Percentiles rank a stretch among this genome's conserved stretches.
phyloP scores from a whole-genome alignment of 1,140 invertebrate species.

The Thaumetopoea pityocampa region DNA sequence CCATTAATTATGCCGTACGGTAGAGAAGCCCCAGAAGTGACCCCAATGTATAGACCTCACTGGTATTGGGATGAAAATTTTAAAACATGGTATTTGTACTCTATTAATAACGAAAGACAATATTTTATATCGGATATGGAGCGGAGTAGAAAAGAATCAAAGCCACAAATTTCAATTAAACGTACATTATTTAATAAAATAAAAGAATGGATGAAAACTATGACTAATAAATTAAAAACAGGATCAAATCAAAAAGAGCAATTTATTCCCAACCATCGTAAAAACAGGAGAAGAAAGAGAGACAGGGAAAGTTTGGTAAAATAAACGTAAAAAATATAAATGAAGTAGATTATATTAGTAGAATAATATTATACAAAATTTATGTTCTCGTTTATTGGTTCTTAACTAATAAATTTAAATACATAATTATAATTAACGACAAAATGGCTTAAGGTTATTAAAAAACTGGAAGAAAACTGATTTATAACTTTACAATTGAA shows the following conservation, averaged over 20 bases:
- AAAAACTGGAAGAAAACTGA: too few species aligned
- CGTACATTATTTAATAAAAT: constrained; percentile 36
- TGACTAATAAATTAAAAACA: constrained; percentile 28
- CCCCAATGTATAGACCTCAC: constrained; percentile 37
- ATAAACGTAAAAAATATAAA: constrained; percentile 39
- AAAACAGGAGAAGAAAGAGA: constrained; percentile 42
- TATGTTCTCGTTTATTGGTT: too few species aligned
- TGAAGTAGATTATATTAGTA: background rate
- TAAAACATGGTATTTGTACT: constrained; percentile 45
- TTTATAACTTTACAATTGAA: too few species aligned
- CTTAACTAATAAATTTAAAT: too few species aligned
- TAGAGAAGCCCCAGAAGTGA: constrained; percentile 46
- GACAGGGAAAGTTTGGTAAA: constrained; percentile 45
- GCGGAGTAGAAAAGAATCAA: constrained; percentile 19
- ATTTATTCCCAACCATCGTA: constrained; percentile 19
- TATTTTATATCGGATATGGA: constrained; percentile 16
- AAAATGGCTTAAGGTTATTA: too few species aligned
- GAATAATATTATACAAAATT: too few species aligned
- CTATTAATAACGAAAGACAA: constrained; percentile 29
- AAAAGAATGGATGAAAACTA: constrained; percentile 39
- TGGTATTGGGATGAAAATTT: constrained; percentile 54
- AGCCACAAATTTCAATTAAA: constrained; percentile 2
- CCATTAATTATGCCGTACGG: constrained; percentile 47
- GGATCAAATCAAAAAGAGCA: constrained; percentile 13
- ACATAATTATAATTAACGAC: too few species aligned